Base-by-base conservation (phyloP, 2,888 invertebrate genomes). In the Lysandra coridon region DNA sequence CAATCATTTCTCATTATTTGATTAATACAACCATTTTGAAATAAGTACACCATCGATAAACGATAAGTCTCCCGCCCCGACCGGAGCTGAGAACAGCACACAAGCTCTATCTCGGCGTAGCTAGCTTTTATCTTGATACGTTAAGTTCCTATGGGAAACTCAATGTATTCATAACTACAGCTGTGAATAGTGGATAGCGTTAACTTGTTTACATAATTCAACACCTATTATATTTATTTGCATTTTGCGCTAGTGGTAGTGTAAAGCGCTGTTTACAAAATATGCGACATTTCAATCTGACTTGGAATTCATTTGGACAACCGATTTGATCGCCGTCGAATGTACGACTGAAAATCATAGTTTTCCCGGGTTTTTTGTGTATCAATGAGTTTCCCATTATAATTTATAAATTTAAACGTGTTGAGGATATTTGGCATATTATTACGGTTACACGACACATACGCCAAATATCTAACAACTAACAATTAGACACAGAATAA, bases 121-220 rank as follows among this genome's bases (percentile, higher is more conserved):
- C 33, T 33, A 30, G 23, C 69, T 75, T 49, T 75, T 75, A 75
- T 75, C 75, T 44, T 49, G 23, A 75, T 49, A 49, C 12, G 49
- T 49, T 12, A 30, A 30, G 75, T 75, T 75, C 75, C 75, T 75
- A 44, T 75, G 75, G 75, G 75, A 75, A 75, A 49, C 64, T 69
- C 30, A 69, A 30, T 30, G 64, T 30, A 69, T 33, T 69, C 64
- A 69, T 69, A 69, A 37, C 12, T 69, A 69, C 69, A 17, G 33
- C 69, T 17, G 69, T 69, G 69, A 37, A 69, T 14, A 37, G 69
- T 33, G 69, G 33, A 37, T 69, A 69, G 14, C 69, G 69, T 69
- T 69, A 69, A 69, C 33, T 37, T 69, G 30, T 37, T 69, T 69
- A 33, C 33, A 69, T 69, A 69, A 69, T 30, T 69, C 12, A 33